Percentiles rank a stretch among this genome's conserved stretches.
Conservation (phyloP, 2,113 vertebrate species). For the Corapipo altera region DNA sequence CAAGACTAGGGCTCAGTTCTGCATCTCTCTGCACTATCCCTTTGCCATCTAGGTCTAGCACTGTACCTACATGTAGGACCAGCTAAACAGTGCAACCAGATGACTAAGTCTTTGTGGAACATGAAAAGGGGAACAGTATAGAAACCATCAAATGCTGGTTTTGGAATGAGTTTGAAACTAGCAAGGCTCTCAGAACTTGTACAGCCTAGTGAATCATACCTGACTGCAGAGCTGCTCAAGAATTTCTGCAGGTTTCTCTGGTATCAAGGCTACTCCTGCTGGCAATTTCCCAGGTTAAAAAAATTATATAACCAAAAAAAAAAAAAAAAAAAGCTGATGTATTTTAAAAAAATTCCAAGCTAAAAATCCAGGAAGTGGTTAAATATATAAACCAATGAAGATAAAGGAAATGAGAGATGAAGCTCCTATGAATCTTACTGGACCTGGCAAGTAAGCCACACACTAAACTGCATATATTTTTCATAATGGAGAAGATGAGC, state of each 20-base stretch:
- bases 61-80: not conserved
- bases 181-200: not conserved
- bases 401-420: not conserved
- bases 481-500: not conserved
- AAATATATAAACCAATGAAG: not conserved
- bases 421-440: not conserved
- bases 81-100: not conserved
- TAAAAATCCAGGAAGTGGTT: not conserved
- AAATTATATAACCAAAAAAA: not conserved
- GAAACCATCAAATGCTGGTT: not conserved
- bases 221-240: not conserved
- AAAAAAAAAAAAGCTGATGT: not conserved
- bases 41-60: not conserved
- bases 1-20: not conserved
- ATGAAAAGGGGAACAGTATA: not conserved
- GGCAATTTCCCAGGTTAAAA: not conserved
- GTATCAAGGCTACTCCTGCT: not conserved
- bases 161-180: not conserved
- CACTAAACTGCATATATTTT: not conserved
- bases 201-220: not conserved
- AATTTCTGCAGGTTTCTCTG: not conserved
- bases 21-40: not conserved
- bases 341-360: not conserved
- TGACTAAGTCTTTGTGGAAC: not conserved
- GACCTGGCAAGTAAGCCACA: not conserved